These are phyloP conservation scores for Corythaixoides concolor DNA, from an alignment of 2,113 vertebrate species.

Conservation along the genomic window DNA sequence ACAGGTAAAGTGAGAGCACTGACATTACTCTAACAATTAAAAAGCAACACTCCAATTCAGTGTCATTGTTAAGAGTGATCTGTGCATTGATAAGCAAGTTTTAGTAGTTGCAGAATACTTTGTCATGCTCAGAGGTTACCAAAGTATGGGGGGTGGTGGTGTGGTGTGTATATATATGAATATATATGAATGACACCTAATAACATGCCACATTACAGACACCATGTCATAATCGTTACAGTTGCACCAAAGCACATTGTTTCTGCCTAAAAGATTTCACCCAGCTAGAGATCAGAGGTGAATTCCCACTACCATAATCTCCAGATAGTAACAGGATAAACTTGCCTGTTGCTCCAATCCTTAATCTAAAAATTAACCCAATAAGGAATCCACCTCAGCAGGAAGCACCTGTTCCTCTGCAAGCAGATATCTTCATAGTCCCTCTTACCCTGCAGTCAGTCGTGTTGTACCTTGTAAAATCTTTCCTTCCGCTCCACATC, in stretches of 20 bases:
- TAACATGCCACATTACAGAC: not conserved
- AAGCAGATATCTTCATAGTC: not conserved
- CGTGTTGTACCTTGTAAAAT: not conserved
- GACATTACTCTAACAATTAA: not conserved
- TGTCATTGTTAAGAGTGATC: not conserved
- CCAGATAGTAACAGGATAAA: not conserved
- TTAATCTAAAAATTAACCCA: not conserved
- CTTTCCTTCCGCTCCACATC: not conserved
- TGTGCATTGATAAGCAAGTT: not conserved
- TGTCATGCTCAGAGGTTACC: not conserved
- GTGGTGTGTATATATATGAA: not conserved
- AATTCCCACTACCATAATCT: not conserved
- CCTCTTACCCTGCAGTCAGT: not conserved
- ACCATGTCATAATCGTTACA: not conserved
- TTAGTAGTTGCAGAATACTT: not conserved
- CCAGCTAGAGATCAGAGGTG: not conserved
- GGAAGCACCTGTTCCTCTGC: not conserved
- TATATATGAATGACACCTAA: not conserved
- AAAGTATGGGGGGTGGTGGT: fast-evolving
- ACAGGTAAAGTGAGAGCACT: not conserved
- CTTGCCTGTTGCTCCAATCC: not conserved
- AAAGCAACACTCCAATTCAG: not conserved
- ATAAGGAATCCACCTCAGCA: not conserved
- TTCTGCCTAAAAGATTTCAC: not conserved
- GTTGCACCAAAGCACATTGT: not conserved